Conservation (phyloP, 2,888 invertebrate genomes). For the Cyrtodaria siliqua region DNA sequence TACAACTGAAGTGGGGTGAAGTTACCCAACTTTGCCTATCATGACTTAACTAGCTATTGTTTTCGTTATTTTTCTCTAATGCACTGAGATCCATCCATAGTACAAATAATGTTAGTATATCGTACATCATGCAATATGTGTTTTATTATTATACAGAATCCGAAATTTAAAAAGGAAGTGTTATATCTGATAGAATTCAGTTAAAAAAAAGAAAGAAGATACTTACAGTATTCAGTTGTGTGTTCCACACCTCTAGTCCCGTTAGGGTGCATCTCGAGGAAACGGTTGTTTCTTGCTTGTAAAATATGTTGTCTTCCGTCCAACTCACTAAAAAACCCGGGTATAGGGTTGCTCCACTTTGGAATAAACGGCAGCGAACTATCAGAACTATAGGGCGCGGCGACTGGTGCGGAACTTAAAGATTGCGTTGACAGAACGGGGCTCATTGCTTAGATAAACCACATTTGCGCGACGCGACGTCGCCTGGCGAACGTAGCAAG, state of each 20-base stretch:
- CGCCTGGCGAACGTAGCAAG: conserved; percentile 32
- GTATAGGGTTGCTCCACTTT: conserved; percentile 36
- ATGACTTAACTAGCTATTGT: too few species aligned
- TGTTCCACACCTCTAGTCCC: conserved; percentile 48
- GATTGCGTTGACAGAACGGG: conserved; percentile 26
- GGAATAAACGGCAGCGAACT: conserved; percentile 12
- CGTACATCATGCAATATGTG: too few species aligned
- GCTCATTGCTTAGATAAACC: conserved; percentile 61
- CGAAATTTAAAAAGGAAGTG: too few species aligned
- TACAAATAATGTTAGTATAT: too few species aligned
- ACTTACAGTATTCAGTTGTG: conserved; percentile 60
- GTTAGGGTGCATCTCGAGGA: conserved; percentile 61
- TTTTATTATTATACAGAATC: too few species aligned
- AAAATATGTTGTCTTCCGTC: conserved; percentile 45
- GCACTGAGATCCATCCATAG: too few species aligned
- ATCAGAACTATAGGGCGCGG: conserved; percentile 1
- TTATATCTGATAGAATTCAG: too few species aligned
- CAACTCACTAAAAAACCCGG: conserved; percentile 22
- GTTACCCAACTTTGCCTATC: too few species aligned
- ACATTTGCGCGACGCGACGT: conserved; percentile 50
- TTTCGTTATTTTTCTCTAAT: too few species aligned
- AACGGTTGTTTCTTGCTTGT: conserved; percentile 22
- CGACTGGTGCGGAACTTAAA: conserved; percentile 22
- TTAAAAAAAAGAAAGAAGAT: conserved; percentile 1
- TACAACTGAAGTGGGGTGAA: too few species aligned